Evolutionary conservation across 1,140 invertebrate genomes (phyloP).

Genomic region (Cherax quadricarinatus): DNA sequence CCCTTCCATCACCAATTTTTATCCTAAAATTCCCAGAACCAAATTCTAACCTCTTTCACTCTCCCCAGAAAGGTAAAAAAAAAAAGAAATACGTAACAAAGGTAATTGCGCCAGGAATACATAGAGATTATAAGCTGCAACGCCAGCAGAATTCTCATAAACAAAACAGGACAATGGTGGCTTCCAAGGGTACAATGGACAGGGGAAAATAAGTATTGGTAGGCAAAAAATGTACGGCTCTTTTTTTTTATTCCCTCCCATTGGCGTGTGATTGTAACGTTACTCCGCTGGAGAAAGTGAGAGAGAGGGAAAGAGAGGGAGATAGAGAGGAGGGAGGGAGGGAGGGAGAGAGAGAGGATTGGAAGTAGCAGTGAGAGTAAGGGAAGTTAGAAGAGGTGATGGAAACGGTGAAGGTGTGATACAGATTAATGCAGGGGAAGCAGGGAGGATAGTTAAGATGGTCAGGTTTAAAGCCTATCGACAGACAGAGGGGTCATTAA

Average conservation of each 20-base stretch:
- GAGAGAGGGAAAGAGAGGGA: neutral
- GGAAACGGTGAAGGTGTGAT: no score
- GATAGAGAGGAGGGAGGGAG: neutral
- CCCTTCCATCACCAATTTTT: neutral
- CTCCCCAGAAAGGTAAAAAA: neutral
- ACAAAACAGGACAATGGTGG: slow-evolving; percentile 1
- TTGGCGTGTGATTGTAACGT: slow-evolving; percentile 12
- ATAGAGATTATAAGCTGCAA: neutral
- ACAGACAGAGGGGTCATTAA: neutral
- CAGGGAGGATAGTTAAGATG: neutral
- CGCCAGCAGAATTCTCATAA: neutral
- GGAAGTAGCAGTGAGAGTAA: no score
- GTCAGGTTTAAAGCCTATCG: neutral
- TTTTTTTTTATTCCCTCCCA: neutral
- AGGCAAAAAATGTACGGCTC: neutral
- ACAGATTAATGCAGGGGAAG: no score
- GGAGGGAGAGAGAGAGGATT: no score
- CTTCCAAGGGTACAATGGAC: neutral
- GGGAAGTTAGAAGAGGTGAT: no score
- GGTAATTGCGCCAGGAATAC: neutral
- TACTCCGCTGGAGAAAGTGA: neutral
- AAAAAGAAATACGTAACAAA: neutral
- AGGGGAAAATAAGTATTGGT: neutral
- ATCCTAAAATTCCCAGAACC: neutral
- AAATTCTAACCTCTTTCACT: neutral